These are phyloP conservation scores for Mesocentrotus franciscanus DNA, from an alignment of 53 echinoderm and acorn worm genomes.

Conservation along the genomic window DNA sequence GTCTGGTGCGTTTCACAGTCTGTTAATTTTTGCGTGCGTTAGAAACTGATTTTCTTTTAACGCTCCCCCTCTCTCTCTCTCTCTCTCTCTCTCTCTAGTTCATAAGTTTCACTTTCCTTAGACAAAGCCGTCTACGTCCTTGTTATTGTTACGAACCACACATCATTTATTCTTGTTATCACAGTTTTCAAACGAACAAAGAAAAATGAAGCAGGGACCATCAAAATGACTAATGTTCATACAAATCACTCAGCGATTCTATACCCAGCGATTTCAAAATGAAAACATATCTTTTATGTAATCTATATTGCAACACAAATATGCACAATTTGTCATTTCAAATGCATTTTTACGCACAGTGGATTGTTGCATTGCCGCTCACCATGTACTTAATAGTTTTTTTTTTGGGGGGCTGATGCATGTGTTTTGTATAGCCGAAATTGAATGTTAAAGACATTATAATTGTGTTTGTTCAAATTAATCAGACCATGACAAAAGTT, in stretches of 20 bases:
- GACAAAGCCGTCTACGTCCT: neutral
- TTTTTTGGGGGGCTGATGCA: too few relatives aligned
- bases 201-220: neutral
- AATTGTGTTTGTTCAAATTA: too few relatives aligned
- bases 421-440: too few relatives aligned
- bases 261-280: neutral
- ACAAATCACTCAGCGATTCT: neutral
- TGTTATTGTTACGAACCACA: neutral
- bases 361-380: too few relatives aligned
- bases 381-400: too few relatives aligned
- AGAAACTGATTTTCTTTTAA: neutral
- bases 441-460: too few relatives aligned
- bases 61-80: neutral
- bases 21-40: neutral
- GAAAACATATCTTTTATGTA: neutral
- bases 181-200: neutral
- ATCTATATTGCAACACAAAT: too few relatives aligned
- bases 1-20: slow-evolving; percentile 24
- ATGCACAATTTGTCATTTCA: too few relatives aligned
- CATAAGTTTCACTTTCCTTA: neutral
- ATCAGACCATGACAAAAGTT: too few relatives aligned
- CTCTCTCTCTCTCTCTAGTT: neutral
- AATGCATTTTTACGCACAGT: too few relatives aligned
- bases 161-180: neutral
- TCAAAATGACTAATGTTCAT: neutral